A percentile compares a stretch with the other conserved stretches of the same genome.
phyloP scores from a whole-genome alignment of 1,140 invertebrate species.

The Chironomus striatipennis region DNA sequence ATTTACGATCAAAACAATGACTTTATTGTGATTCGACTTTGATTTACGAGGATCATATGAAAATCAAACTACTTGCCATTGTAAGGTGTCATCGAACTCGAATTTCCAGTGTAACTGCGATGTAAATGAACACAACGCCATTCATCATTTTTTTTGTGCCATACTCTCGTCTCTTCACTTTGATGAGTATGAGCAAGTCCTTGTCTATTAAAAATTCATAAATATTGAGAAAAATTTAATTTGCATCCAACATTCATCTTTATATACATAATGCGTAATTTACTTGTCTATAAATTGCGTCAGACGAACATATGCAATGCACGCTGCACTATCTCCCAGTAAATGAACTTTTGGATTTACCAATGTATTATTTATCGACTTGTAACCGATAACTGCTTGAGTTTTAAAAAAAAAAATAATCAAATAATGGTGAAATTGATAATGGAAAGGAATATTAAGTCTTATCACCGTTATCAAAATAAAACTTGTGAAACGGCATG shows the following conservation, averaged over 20 bases:
- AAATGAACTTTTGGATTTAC: conserved; percentile 88
- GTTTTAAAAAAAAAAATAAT: not conserved
- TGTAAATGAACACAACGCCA: conserved; percentile 95
- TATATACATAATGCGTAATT: not conserved
- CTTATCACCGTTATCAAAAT: conserved; percentile 90
- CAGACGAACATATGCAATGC: conserved; percentile 91
- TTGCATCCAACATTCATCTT: too few relatives aligned
- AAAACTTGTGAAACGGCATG: conserved; percentile 99
- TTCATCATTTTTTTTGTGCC: conserved; percentile 89
- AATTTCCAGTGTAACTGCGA: conserved; percentile 40
- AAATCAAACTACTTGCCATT: not conserved
- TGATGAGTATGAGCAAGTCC: conserved; percentile 79
- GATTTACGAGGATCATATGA: not conserved
- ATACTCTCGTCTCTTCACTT: conserved; percentile 86
- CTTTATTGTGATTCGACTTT: not conserved
- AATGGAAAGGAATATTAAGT: not conserved
- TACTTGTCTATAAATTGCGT: conserved; percentile 91
- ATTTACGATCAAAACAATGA: not conserved
- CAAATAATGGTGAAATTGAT: not conserved
- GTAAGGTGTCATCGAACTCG: not conserved
- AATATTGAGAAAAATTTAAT: not conserved
- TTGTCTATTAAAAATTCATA: conserved; percentile 38
- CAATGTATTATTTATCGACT: conserved; percentile 89
- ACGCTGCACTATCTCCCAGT: conserved; percentile 89
- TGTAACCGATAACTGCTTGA: conserved; percentile 67